Conservation (phyloP, 1,140 invertebrate genomes). For the Zaprionus kolodkinae region DNA sequence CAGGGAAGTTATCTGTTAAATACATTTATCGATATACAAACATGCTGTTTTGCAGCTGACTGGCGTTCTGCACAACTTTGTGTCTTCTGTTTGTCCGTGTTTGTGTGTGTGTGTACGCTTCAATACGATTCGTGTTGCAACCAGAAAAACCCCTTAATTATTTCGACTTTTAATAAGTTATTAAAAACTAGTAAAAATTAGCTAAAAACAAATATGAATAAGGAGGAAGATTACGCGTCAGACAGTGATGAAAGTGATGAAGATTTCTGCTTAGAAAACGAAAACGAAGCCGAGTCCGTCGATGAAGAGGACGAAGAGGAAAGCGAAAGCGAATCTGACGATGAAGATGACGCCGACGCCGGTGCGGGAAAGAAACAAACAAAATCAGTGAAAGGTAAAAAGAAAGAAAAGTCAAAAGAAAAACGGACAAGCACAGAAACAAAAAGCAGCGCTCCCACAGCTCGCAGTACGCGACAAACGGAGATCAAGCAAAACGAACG, state of each 20-base stretch:
- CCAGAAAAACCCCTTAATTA: constrained; percentile 14
- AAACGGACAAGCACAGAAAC: background rate
- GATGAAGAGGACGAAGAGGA: constrained; percentile 71
- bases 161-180: background rate
- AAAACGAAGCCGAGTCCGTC: constrained; percentile 71
- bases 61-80: constrained; percentile 6
- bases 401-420: constrained; percentile 20
- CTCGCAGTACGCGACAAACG: constrained; percentile 52
- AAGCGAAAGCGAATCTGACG: constrained; percentile 40
- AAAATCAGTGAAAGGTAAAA: constrained; percentile 29
- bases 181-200: constrained; percentile 9
- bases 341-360: constrained; percentile 46
- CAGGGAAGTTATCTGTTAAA: background rate
- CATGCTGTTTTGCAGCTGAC: constrained; percentile 31
- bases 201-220: constrained; percentile 50
- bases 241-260: constrained; percentile 84
- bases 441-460: constrained; percentile 21
- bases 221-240: constrained; percentile 54
- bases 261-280: constrained; percentile 84
- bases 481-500: constrained; percentile 8
- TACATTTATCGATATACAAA: constrained; percentile 10
- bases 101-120: constrained; percentile 15
- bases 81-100: background rate
- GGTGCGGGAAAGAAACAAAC: constrained; percentile 36
- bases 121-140: constrained; percentile 4